Evolutionary conservation across 2,888 invertebrate species (phyloP).

Genomic region (Spialia ferax): DNA sequence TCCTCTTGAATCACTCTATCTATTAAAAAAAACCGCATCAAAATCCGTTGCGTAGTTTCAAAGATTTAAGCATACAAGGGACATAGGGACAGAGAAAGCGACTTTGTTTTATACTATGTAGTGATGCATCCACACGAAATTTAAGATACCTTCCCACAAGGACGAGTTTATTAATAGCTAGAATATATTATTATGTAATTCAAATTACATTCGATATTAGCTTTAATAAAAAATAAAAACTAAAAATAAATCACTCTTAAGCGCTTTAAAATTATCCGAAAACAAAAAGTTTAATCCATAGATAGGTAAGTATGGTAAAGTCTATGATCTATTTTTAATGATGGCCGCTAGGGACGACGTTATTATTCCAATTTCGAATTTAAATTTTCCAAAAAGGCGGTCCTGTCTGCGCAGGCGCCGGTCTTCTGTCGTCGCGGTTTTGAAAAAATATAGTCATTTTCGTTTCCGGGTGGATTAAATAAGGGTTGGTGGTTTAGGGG

Average conservation of each 20-base stretch:
- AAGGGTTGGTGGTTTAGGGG: slow-evolving; percentile 50
- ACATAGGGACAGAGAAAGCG: too few species aligned
- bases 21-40: too few species aligned
- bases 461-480: slow-evolving; percentile 58
- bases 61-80: too few species aligned
- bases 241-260: slow-evolving; percentile 50
- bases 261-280: slow-evolving; percentile 65
- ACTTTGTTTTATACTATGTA: too few species aligned
- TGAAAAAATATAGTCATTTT: slow-evolving; percentile 62
- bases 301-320: too few species aligned
- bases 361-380: slow-evolving; percentile 75
- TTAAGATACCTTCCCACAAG: slow-evolving; percentile 13
- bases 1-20: too few species aligned
- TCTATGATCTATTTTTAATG: slow-evolving; percentile 82
- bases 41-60: too few species aligned
- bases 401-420: slow-evolving; percentile 61
- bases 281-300: slow-evolving; percentile 45
- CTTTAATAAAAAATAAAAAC: neutral
- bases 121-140: too few species aligned
- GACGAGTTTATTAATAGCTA: slow-evolving; percentile 3
- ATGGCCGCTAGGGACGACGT: slow-evolving; percentile 67
- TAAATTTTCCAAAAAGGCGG: slow-evolving; percentile 60
- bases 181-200: slow-evolving; percentile 20
- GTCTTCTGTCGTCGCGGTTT: slow-evolving; percentile 70
- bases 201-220: slow-evolving; percentile 21